Evolutionary conservation across 2,113 vertebrate genomes (phyloP).

Genomic region (Passer domesticus): DNA sequence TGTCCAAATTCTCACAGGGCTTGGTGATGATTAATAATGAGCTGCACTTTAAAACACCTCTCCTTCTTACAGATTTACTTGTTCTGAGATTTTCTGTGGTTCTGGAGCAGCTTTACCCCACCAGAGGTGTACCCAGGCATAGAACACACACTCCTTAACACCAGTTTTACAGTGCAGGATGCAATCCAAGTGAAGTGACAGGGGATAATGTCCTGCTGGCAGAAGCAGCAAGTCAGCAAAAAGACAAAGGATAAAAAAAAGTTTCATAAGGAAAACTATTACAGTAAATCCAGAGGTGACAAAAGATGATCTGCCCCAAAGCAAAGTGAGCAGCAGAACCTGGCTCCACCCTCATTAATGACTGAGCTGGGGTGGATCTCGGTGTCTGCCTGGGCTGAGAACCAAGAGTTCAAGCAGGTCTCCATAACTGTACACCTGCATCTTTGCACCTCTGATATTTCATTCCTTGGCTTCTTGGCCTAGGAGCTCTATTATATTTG

Average conservation of each 20-base stretch:
- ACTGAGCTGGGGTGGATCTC: neutral
- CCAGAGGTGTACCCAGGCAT: neutral
- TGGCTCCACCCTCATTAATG: neutral
- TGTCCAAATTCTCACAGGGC: neutral
- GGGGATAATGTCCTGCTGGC: neutral
- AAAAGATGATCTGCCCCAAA: neutral
- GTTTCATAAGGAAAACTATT: neutral
- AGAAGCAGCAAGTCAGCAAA: neutral
- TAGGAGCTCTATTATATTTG: neutral
- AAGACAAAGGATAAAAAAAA: neutral
- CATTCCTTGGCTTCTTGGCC: neutral
- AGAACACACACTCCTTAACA: neutral
- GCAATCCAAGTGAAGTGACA: neutral
- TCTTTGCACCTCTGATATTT: neutral
- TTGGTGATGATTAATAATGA: neutral
- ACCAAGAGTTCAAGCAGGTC: neutral
- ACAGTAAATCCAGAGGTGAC: neutral
- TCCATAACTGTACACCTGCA: neutral
- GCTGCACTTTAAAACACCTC: neutral
- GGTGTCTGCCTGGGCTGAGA: neutral
- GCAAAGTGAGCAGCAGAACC: neutral
- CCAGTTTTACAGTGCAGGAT: neutral
- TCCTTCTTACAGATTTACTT: neutral
- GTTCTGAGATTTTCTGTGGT: neutral
- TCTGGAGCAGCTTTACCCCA: neutral